Percentiles rank a stretch among this genome's conserved stretches.
Evolutionary conservation across 2,113 vertebrate species (phyloP).

Genomic region (Centropristis striata): DNA sequence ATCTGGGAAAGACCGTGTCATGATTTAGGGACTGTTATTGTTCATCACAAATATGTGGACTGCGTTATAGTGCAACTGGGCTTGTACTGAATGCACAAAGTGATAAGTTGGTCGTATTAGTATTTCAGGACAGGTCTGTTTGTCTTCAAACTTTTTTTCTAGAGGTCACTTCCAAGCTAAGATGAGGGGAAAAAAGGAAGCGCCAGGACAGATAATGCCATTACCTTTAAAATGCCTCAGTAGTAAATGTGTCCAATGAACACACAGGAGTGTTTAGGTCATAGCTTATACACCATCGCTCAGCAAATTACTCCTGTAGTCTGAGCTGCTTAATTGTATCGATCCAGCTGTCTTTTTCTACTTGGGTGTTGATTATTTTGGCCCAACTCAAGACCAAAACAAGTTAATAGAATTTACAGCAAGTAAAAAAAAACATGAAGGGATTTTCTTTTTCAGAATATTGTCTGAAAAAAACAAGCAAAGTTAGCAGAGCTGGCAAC

Average conservation of each 20-base stretch:
- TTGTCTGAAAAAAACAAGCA: conserved; percentile 3
- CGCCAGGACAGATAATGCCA: conserved; percentile 28
- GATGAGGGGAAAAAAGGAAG: conserved; percentile 43
- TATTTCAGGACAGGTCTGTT: conserved; percentile 2
- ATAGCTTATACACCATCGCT: conserved; percentile 27
- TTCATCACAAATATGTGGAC: background rate
- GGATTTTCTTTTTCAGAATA: background rate
- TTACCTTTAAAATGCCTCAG: conserved; percentile 7
- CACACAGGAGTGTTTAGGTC: conserved; percentile 40
- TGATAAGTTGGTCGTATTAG: background rate
- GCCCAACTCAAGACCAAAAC: conserved; percentile 18
- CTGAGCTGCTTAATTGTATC: conserved; percentile 60
- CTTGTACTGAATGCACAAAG: background rate
- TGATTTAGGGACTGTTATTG: background rate
- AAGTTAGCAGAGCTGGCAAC: background rate
- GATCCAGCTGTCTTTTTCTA: conserved; percentile 51
- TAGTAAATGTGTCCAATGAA: conserved; percentile 28
- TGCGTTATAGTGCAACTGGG: background rate
- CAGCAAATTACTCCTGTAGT: conserved; percentile 43
- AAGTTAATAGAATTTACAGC: conserved; percentile 25
- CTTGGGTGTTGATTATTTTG: conserved; percentile 38
- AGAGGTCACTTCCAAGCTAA: conserved; percentile 32
- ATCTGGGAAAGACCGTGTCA: background rate
- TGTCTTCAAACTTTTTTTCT: conserved; percentile 15
- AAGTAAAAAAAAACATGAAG: conserved; percentile 17